phyloP scores from a whole-genome alignment of 2,888 invertebrate species.

The Aelia acuminata region DNA sequence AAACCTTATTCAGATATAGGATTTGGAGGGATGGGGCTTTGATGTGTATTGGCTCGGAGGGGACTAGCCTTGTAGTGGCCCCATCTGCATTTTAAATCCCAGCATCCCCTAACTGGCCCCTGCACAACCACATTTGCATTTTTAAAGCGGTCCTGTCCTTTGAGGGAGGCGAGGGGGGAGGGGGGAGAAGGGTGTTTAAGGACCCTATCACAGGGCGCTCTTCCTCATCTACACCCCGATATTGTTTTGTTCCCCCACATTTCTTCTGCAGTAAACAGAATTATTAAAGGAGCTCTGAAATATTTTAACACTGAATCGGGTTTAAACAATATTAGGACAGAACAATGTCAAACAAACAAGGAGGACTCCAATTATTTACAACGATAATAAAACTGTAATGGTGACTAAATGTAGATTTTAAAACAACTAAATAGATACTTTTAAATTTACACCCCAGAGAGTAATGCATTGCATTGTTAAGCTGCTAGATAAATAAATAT shows the following conservation, averaged over 20 bases:
- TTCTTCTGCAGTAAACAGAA: background rate
- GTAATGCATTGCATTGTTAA: too few species aligned
- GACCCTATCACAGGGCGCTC: background rate
- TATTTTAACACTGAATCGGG: too few species aligned
- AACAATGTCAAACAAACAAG: too few species aligned
- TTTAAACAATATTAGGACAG: too few species aligned
- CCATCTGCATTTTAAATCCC: constrained; percentile 30
- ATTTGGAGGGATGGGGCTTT: background rate
- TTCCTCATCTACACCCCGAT: background rate
- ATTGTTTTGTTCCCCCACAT: background rate
- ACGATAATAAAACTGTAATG: too few species aligned
- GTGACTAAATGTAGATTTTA: too few species aligned
- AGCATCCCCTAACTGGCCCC: background rate
- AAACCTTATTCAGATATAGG: background rate
- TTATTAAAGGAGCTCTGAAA: too few species aligned
- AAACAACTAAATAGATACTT: too few species aligned
- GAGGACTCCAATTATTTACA: too few species aligned
- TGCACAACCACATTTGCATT: constrained; percentile 15
- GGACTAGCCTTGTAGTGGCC: background rate
- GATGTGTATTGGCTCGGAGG: background rate
- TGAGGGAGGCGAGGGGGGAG: background rate
- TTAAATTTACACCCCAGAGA: too few species aligned
- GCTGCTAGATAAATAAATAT: too few species aligned
- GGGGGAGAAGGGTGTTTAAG: background rate
- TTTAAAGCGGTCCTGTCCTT: background rate